Percentiles rank a stretch among this genome's conserved stretches.
Evolutionary conservation across 2,888 invertebrate species (phyloP).

Genomic region (Suillia variegata): DNA sequence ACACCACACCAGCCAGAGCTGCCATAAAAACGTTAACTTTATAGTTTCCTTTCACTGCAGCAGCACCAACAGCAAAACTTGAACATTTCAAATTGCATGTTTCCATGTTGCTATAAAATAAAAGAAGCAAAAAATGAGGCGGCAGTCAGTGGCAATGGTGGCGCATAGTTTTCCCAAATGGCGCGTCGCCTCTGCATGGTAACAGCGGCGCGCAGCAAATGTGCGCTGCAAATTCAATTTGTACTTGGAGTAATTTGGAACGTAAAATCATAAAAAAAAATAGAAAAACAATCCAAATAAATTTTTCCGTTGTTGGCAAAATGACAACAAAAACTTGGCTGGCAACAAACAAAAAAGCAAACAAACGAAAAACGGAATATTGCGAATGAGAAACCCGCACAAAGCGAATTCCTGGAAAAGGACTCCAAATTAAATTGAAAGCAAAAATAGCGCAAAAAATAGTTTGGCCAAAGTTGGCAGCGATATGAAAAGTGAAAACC

Average conservation of each 20-base stretch:
- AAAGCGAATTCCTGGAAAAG: conserved; percentile 25
- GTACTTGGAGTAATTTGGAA: conserved; percentile 1
- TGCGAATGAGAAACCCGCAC: too few relatives aligned
- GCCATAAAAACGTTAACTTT: neutral
- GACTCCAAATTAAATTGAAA: conserved; percentile 21
- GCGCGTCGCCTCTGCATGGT: neutral
- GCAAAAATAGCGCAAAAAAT: neutral
- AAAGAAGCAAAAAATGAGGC: too few relatives aligned
- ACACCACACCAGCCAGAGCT: neutral
- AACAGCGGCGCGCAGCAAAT: neutral
- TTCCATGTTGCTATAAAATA: too few relatives aligned
- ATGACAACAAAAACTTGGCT: conserved; percentile 11
- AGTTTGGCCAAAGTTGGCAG: neutral
- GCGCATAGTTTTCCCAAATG: conserved; percentile 17
- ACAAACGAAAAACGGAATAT: too few relatives aligned
- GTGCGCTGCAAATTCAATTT: conserved; percentile 8
- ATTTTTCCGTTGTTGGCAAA: conserved; percentile 16
- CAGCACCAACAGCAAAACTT: neutral
- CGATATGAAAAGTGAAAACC: conserved; percentile 49
- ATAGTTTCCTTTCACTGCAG: conserved; percentile 4
- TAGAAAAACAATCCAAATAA: neutral
- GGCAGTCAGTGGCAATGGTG: neutral
- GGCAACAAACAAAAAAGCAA: too few relatives aligned
- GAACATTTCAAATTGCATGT: conserved; percentile 3
- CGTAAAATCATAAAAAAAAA: neutral